Evolutionary conservation across 2,797 vertebrate genomes (phyloP), one percentile per base, ranked within the genome.

Genomic region (Malurus leucopterus): DNA sequence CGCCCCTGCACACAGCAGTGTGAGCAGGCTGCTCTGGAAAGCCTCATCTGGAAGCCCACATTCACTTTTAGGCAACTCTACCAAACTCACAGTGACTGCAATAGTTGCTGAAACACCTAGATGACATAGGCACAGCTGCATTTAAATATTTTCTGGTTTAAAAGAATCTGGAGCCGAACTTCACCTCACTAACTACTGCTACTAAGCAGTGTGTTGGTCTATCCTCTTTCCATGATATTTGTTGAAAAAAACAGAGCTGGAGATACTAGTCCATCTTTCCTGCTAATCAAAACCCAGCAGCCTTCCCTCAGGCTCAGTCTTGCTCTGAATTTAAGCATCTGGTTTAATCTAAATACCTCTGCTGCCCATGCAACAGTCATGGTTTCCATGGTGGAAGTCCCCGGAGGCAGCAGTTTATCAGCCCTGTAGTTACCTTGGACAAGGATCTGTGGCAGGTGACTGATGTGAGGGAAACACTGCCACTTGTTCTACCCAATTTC

Each of bases 1-100:
- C 8, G 6, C 0, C 4, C 20, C 15, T 47, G 27, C 7, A 41
- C 22, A 49, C 0, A 5, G 9, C 55, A 86, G 18, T 16, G 62
- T 18, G 36, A 53, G 4, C 24, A 74, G 15, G 6, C 8, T 49
- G 22, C 16, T 9, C 21, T 49, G 36, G 29, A 24, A 55, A 43
- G 34, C 40, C 36, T 55, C 26, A 6, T 10, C 6, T 29, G 21
- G 34, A 29, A 54, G 26, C 41, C 30, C 23, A 30, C 3, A 24
- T 9, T 23, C 7, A 29, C 41, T 62, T 74, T 81, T 51, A 64
- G 44, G 15, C 19, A 86, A 41, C 8, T 27, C 15, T 71, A 14
- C 11, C 51, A 13, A 77, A 57, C 8, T 7, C 2, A 13, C 13
- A 41, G 30, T 21, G 10, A 80, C 22, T 15, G 9, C 3, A 38